Conservation (phyloP, 2,797 vertebrate genomes). For the Gallinago nigripennis region DNA sequence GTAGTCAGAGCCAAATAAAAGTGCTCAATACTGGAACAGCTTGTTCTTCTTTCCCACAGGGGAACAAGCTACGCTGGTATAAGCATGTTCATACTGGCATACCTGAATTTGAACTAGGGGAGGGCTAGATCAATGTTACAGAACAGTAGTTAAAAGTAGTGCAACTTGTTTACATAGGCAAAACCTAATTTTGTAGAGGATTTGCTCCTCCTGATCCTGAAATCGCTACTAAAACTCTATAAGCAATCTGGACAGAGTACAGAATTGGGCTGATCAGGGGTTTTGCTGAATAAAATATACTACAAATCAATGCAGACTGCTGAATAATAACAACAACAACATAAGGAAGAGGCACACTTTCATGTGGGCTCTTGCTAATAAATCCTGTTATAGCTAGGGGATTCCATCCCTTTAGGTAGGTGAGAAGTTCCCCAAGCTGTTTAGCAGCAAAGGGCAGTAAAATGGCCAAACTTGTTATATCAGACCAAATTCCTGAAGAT, state of each 20-base stretch:
- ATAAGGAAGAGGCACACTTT: not conserved
- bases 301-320: not conserved
- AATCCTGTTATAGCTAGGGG: not conserved
- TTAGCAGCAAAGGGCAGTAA: slow-evolving; percentile 10
- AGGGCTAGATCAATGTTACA: not conserved
- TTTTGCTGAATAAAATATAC: not conserved
- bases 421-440: not conserved
- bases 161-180: not conserved
- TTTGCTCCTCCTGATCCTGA: not conserved
- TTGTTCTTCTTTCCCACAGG: slow-evolving; percentile 37
- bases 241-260: not conserved
- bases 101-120: not conserved
- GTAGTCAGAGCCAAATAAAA: slow-evolving; percentile 1
- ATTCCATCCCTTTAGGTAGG: not conserved
- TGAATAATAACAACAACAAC: not conserved
- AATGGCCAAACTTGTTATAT: not conserved
- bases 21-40: slow-evolving; percentile 21
- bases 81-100: slow-evolving; percentile 23
- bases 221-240: not conserved
- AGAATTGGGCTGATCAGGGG: not conserved
- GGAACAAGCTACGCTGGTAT: not conserved
- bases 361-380: not conserved
- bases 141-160: not conserved
- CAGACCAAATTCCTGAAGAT: not conserved
- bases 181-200: not conserved